phyloP scores from a whole-genome alignment of 2,888 invertebrate species.

The Nematopogon swammerdamellus region DNA sequence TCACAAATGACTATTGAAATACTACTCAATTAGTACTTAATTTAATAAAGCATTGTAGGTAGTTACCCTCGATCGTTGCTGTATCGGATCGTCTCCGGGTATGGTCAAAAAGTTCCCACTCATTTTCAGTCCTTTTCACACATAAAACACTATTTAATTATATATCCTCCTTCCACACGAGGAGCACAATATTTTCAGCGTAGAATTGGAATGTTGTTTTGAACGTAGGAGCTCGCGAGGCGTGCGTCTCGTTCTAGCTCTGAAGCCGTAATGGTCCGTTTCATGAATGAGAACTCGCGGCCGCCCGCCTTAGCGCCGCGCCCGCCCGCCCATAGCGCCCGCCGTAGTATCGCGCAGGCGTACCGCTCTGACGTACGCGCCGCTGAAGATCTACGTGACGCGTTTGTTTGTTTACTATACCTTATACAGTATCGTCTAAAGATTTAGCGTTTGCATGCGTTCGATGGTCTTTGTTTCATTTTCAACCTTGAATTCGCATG shows the following conservation, averaged over 20 bases:
- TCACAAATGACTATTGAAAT: too few relatives aligned
- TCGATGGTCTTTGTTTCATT: too few relatives aligned
- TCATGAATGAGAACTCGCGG: neutral
- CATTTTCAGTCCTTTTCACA: slow-evolving; percentile 21
- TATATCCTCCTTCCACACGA: too few relatives aligned
- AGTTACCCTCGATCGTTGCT: slow-evolving; percentile 41
- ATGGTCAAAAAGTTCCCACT: slow-evolving; percentile 49
- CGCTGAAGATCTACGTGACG: neutral
- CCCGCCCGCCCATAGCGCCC: too few relatives aligned
- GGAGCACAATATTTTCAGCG: too few relatives aligned
- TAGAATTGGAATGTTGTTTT: too few relatives aligned
- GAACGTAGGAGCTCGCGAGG: neutral
- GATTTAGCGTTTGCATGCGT: too few relatives aligned
- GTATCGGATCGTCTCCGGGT: slow-evolving; percentile 40
- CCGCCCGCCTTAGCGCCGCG: neutral
- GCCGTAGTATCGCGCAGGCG: neutral
- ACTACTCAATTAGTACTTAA: too few relatives aligned
- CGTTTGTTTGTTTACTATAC: neutral
- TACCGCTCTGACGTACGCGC: neutral
- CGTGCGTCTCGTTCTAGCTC: neutral
- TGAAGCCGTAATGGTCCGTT: neutral
- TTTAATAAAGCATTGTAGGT: neutral
- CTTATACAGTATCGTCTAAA: too few relatives aligned
- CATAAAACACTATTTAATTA: neutral
- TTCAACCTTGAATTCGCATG: too few relatives aligned